These are phyloP conservation scores for Baccha elongata DNA, from an alignment of 2,888 invertebrate species.

Conservation along the genomic window DNA sequence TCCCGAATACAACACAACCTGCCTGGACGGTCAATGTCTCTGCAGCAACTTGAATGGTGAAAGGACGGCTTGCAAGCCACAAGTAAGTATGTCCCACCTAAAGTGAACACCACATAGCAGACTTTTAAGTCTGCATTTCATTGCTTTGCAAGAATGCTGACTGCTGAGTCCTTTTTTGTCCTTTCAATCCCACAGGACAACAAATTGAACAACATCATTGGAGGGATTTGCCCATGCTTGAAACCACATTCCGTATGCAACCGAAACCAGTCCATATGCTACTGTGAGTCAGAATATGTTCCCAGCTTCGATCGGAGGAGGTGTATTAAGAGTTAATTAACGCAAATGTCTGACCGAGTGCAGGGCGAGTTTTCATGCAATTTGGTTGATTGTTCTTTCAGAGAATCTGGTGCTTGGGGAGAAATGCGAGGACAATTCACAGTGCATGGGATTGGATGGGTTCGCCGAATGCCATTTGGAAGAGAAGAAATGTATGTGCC, in stretches of 20 bases:
- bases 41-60: constrained; percentile 74
- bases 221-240: constrained; percentile 79
- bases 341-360: constrained; percentile 18
- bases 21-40: constrained; percentile 75
- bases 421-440: constrained; percentile 77
- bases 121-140: too few species aligned
- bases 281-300: constrained; percentile 75
- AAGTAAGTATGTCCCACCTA: constrained; percentile 75
- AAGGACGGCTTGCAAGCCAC: constrained; percentile 76
- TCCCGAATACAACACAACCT: constrained; percentile 74
- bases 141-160: constrained; percentile 27
- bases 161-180: constrained; percentile 2
- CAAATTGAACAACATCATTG: constrained; percentile 78
- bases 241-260: constrained; percentile 77
- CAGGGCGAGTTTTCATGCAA: constrained; percentile 16
- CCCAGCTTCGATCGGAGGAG: constrained; percentile 79
- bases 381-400: constrained; percentile 66
- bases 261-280: constrained; percentile 75
- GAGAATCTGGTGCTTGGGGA: constrained; percentile 75
- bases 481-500: constrained; percentile 76
- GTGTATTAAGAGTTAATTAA: constrained; percentile 77
- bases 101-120: too few species aligned
- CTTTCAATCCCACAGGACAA: constrained; percentile 60
- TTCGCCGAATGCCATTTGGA: constrained; percentile 76
- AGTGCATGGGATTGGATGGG: constrained; percentile 76